A percentile compares a stretch with the other conserved stretches of the same genome.
Conservation (phyloP, 2,797 vertebrate species). For the Triplophysa bombifrons region DNA sequence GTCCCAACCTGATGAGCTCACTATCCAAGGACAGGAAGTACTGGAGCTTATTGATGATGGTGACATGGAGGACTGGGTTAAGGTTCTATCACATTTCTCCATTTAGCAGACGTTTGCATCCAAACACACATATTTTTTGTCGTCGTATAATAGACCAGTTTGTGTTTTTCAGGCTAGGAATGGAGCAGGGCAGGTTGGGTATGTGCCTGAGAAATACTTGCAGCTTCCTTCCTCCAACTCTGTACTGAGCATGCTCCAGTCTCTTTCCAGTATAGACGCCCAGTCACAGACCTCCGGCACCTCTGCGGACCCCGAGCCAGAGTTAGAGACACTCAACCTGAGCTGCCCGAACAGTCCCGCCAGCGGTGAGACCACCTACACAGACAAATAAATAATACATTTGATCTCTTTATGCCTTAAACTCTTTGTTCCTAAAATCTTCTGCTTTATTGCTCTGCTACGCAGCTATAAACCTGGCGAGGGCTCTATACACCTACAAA, state of each 20-base stretch:
- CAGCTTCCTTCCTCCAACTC: slow-evolving; percentile 94
- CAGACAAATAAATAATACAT: background rate
- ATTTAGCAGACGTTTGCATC: background rate
- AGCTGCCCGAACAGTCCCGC: slow-evolving; percentile 86
- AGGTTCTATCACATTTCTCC: slow-evolving; percentile 72
- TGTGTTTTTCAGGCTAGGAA: slow-evolving; percentile 84
- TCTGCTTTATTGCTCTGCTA: slow-evolving; percentile 21
- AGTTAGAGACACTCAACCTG: slow-evolving; percentile 75
- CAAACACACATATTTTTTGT: background rate
- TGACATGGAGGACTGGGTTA: slow-evolving; percentile 99
- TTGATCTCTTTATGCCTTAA: background rate
- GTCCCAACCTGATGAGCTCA: slow-evolving; percentile 93
- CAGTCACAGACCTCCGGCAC: slow-evolving; percentile 94
- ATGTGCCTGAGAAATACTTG: slow-evolving; percentile 95
- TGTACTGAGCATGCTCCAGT: slow-evolving; percentile 93
- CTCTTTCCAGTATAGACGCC: slow-evolving; percentile 86
- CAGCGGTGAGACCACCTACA: slow-evolving; percentile 76
- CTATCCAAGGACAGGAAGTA: slow-evolving; percentile 94
- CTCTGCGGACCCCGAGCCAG: slow-evolving; percentile 84
- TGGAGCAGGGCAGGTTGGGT: slow-evolving; percentile 90
- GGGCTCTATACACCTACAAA: slow-evolving; percentile 95
- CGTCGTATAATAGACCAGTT: background rate
- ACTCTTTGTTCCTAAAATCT: background rate
- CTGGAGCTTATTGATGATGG: slow-evolving; percentile 97
- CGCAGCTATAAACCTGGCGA: slow-evolving; percentile 86